These are phyloP conservation scores for Linnaemya vulpina DNA, from an alignment of 2,888 invertebrate genomes.

Conservation along the genomic window DNA sequence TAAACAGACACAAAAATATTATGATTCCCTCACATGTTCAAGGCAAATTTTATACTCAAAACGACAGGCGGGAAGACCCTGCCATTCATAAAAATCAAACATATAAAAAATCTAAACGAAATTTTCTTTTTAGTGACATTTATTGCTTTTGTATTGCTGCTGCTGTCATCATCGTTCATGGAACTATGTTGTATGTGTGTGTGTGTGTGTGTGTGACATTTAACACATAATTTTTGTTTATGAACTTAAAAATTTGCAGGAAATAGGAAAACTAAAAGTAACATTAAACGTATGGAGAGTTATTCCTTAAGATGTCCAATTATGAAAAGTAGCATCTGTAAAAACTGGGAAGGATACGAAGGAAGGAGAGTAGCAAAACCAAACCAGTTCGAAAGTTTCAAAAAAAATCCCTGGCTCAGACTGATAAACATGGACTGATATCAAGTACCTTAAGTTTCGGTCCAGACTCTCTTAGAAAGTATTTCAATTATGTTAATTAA, in stretches of 20 bases:
- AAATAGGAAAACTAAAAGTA: background rate
- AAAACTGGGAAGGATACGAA: too few relatives aligned
- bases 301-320: too few relatives aligned
- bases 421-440: too few relatives aligned
- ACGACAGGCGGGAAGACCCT: background rate
- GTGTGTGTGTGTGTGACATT: too few relatives aligned
- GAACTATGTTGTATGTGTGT: too few relatives aligned
- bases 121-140: conserved; percentile 20
- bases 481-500: too few relatives aligned
- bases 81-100: conserved; percentile 3
- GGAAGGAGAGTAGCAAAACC: too few relatives aligned
- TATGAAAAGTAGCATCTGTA: too few relatives aligned
- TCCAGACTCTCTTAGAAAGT: too few relatives aligned
- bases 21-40: background rate
- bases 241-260: conserved; percentile 3
- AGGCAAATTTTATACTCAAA: background rate
- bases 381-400: too few relatives aligned
- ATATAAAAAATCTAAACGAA: background rate
- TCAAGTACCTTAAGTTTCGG: too few relatives aligned
- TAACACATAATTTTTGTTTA: background rate
- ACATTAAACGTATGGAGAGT: background rate
- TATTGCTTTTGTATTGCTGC: conserved; percentile 16
- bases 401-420: too few relatives aligned
- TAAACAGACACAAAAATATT: conserved; percentile 2
- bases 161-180: conserved; percentile 5